Conservation (phyloP, 2,888 invertebrate species). For the Bhutanitis thaidina region DNA sequence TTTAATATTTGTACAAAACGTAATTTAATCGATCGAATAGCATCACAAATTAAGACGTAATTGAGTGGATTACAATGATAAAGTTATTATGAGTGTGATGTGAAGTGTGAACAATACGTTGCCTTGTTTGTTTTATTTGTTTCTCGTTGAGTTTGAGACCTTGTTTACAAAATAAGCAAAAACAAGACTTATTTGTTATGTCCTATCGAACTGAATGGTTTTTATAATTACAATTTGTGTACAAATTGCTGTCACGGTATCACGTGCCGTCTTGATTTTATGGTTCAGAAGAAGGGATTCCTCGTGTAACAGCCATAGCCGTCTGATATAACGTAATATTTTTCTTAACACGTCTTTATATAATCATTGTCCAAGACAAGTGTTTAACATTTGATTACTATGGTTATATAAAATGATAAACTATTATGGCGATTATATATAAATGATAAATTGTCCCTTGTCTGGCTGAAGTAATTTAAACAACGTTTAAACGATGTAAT, state of each 20-base stretch:
- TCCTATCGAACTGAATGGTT: too few relatives aligned
- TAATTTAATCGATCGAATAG: neutral
- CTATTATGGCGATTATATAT: too few relatives aligned
- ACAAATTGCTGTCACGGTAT: neutral
- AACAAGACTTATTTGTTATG: neutral
- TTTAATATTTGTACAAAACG: neutral
- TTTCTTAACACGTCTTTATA: too few relatives aligned
- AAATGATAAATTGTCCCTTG: too few relatives aligned
- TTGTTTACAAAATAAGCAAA: conserved; percentile 8
- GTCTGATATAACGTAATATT: too few relatives aligned
- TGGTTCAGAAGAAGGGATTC: too few relatives aligned
- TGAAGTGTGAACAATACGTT: neutral
- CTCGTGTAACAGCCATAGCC: too few relatives aligned
- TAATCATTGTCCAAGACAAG: too few relatives aligned
- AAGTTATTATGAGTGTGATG: neutral
- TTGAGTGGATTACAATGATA: conserved; percentile 8
- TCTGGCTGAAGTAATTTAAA: too few relatives aligned
- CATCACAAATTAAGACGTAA: conserved; percentile 4
- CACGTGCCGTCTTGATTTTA: neutral
- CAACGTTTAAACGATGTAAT: too few relatives aligned
- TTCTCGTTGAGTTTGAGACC: neutral
- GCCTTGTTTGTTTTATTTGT: neutral
- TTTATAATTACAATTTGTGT: neutral
- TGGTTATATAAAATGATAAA: too few relatives aligned
- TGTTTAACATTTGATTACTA: too few relatives aligned